Base-by-base conservation (phyloP, 2,888 invertebrate genomes). In the Spialia ferax region DNA sequence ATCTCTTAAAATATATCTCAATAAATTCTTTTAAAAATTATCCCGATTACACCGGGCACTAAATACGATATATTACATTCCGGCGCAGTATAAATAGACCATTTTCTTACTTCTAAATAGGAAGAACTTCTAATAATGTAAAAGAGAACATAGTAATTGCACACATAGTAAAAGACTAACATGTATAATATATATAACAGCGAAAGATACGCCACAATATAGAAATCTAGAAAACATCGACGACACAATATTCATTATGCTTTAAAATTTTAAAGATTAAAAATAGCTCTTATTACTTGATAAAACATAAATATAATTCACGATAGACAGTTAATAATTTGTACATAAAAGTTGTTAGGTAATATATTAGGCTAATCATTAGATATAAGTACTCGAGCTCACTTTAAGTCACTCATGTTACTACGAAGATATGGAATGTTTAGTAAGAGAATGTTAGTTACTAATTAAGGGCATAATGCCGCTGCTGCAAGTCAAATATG, bases 1-100 rank as follows among this genome's bases (percentile, higher is more conserved):
- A 90, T 92, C 88, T 93, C 91, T 88, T 92, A 93, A 93, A 93
- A 93, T 92, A 93, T 91, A 91, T 91, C 87, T 92, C 88, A 86
- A 77, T 79, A 78, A 77, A 88, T 86, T 87, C 81, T 85, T 83
- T 80, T 84, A 84, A 82, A 82, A 81, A 83, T 79, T 69, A 75
- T 79, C 81, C 84, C 84, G 79, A 75, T 75, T 75, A 75, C 77
- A 75, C 74, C 78, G 81, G 85, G 82, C 77, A 74, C 79, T 77
- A 79, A 78, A 85, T 79, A 81, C 76, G 80, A 86, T 86, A 87
- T 86, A 85, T 83, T 80, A 84, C 78, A 82, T 81, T 81, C 85
- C 81, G 84, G 85, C 82, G 77, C 82, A 80, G 84, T 88, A 88
- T 90, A 92, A 90, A 91, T 91, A 92, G 80, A 91, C 82, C 80